Evolutionary conservation across 2,888 invertebrate species (phyloP).

Genomic region (Drosophila prostipennis): DNA sequence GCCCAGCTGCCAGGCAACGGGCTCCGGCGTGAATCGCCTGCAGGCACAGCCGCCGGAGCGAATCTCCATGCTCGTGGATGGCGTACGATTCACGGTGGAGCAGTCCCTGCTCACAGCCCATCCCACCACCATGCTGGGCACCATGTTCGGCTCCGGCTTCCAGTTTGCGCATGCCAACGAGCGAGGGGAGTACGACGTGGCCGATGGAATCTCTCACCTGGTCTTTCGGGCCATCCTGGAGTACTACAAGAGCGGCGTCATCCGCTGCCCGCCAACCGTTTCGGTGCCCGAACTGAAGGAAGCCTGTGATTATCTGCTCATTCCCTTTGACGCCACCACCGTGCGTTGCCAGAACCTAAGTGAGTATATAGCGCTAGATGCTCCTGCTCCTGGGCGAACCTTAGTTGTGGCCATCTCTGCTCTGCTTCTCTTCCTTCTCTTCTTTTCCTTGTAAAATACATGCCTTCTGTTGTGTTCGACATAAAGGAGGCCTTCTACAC

Average conservation of each 20-base stretch:
- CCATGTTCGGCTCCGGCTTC: slow-evolving; percentile 97
- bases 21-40: slow-evolving; percentile 20
- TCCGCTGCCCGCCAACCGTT: slow-evolving; percentile 97
- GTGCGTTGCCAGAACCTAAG: slow-evolving; percentile 98
- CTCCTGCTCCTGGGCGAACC: slow-evolving; percentile 30
- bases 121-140: slow-evolving; percentile 99
- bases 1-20: slow-evolving; percentile 47
- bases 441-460: slow-evolving; percentile 52
- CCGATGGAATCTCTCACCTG: slow-evolving; percentile 97
- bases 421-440: slow-evolving; percentile 34
- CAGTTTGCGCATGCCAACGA: slow-evolving; percentile 98
- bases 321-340: slow-evolving; percentile 98
- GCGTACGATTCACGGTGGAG: slow-evolving; percentile 96
- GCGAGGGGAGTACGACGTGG: slow-evolving; percentile 97
- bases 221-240: slow-evolving; percentile 98
- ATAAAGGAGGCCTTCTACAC: slow-evolving; percentile 93
- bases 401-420: slow-evolving; percentile 69
- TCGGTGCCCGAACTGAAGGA: slow-evolving; percentile 98
- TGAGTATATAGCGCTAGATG: slow-evolving; percentile 85
- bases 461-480: slow-evolving; percentile 58
- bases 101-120: slow-evolving; percentile 96
- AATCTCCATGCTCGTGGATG: slow-evolving; percentile 97
- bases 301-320: slow-evolving; percentile 98
- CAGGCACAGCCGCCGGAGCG: slow-evolving; percentile 85
- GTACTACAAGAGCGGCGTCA: slow-evolving; percentile 95